These are phyloP conservation scores for Leucozona laternaria DNA, from an alignment of 2,888 invertebrate genomes.

Conservation along the genomic window DNA sequence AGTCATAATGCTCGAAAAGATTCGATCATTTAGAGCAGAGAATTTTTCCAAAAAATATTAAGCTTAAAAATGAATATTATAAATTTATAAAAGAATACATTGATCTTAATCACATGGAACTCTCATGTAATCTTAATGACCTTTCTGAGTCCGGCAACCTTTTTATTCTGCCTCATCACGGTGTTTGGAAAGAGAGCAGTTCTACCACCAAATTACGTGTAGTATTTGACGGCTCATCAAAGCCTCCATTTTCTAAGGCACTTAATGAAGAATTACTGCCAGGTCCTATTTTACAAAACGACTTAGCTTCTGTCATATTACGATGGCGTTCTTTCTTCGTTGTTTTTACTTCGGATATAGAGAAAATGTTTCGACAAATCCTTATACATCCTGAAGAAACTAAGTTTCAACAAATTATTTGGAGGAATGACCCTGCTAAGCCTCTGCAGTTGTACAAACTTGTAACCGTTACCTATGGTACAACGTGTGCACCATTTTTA, in stretches of 20 bases:
- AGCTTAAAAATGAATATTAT: conserved; percentile 1
- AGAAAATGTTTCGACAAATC: conserved; percentile 27
- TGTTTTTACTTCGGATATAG: conserved; percentile 10
- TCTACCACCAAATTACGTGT: conserved; percentile 18
- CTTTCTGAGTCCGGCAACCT: neutral
- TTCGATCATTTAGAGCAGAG: neutral
- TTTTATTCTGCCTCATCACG: conserved; percentile 26
- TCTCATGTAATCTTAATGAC: conserved; percentile 9
- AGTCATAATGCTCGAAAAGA: no score
- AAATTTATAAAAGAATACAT: conserved; percentile 28
- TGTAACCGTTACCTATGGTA: neutral
- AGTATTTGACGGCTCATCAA: conserved; percentile 33
- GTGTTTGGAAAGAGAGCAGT: conserved; percentile 29
- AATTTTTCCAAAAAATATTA: neutral
- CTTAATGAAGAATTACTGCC: neutral
- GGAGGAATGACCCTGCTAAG: neutral
- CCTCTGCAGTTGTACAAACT: conserved; percentile 5
- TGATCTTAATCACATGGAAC: conserved; percentile 17
- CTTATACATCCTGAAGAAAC: conserved; percentile 27
- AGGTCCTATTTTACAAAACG: neutral
- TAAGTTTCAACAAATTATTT: conserved; percentile 11
- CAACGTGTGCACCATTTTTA: neutral
- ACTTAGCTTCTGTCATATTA: neutral
- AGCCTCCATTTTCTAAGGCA: neutral
- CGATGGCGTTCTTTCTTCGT: neutral